Evolutionary conservation across 2,888 invertebrate genomes (phyloP).

Genomic region (Hartigia nigra): DNA sequence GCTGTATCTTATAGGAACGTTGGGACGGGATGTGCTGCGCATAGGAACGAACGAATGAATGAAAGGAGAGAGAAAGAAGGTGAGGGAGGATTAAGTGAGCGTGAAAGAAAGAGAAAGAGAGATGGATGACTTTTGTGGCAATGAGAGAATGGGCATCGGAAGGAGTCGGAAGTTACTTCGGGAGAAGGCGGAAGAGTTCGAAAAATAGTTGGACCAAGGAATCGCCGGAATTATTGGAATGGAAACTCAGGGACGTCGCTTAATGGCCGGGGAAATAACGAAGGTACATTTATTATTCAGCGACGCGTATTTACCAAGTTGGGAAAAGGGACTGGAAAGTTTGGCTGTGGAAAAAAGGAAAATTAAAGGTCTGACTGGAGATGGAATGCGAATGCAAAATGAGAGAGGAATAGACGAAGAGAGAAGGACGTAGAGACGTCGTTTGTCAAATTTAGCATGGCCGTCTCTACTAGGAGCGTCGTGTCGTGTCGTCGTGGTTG

Average conservation of each 20-base stretch:
- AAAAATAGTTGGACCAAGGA: neutral
- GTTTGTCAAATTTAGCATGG: neutral
- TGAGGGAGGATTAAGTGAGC: neutral
- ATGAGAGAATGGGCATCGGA: neutral
- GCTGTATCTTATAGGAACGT: neutral
- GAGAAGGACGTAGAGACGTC: constrained; percentile 18
- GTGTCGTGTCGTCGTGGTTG: neutral
- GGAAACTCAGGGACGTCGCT: neutral
- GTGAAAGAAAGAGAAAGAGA: constrained; percentile 16
- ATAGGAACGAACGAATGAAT: neutral
- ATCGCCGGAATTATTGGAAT: constrained; percentile 4
- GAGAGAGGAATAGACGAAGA: constrained; percentile 6
- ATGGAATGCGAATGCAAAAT: neutral
- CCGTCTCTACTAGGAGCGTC: neutral
- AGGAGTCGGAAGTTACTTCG: neutral
- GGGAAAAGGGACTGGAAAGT: neutral
- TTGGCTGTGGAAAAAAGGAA: constrained; percentile 6
- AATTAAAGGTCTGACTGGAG: neutral
- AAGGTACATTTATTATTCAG: constrained; percentile 6
- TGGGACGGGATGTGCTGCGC: neutral
- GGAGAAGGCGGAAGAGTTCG: neutral
- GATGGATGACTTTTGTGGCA: constrained; percentile 3
- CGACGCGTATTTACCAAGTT: neutral
- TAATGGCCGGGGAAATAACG: constrained; percentile 3
- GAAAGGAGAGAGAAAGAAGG: neutral